Percentiles rank a stretch among this genome's conserved stretches.
phyloP scores from a whole-genome alignment of 2,797 vertebrate species.

The Etheostoma perlongum region DNA sequence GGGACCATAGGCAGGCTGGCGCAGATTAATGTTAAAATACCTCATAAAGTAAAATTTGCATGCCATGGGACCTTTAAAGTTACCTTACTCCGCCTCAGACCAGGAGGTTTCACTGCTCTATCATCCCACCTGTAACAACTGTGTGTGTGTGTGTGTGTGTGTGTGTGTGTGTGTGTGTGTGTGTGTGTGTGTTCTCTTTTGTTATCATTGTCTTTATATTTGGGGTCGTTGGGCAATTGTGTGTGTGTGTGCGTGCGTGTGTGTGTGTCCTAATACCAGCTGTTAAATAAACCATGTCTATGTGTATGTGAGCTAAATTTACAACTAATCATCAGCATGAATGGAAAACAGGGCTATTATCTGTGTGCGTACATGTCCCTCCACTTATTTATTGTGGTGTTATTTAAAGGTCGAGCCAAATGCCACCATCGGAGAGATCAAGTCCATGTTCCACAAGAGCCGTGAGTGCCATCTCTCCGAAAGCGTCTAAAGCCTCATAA shows the following conservation, averaged over 20 bases:
- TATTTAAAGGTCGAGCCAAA: constrained; percentile 93
- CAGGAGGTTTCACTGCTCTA: background rate
- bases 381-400: constrained; percentile 55
- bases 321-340: constrained; percentile 65
- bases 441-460: constrained; percentile 94
- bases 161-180: too few relatives aligned
- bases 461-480: constrained; percentile 84
- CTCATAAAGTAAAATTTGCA: too few relatives aligned
- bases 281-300: constrained; percentile 66
- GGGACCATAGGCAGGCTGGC: too few relatives aligned
- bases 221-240: constrained; percentile 21
- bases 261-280: constrained; percentile 65
- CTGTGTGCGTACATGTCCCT: constrained; percentile 20
- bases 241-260: constrained; percentile 1
- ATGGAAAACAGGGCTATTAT: constrained; percentile 63
- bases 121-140: background rate
- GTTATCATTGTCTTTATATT: constrained; percentile 54
- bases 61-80: too few relatives aligned
- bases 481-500: constrained; percentile 10
- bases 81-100: too few relatives aligned
- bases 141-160: too few relatives aligned
- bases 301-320: constrained; percentile 77
- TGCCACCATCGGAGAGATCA: constrained; percentile 95
- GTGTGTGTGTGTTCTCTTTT: constrained; percentile 25
- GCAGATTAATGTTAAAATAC: too few relatives aligned